Conservation (phyloP, 2,797 vertebrate genomes). For the Stomatorhinus walkeri region DNA sequence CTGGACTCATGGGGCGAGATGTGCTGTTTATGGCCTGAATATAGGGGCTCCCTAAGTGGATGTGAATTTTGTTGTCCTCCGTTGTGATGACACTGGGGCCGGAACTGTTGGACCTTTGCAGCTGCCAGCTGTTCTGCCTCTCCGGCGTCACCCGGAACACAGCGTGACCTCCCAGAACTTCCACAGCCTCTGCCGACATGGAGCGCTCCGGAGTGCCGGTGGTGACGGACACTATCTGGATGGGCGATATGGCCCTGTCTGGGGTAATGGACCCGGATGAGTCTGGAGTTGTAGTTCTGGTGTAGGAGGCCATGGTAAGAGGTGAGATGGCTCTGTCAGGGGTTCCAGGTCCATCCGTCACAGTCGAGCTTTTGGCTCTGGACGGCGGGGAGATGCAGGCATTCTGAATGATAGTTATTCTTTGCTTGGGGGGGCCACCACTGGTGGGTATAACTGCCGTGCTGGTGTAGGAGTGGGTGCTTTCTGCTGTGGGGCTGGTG, state of each 20-base stretch:
- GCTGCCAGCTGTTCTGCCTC: constrained; percentile 80
- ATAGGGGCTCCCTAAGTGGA: constrained; percentile 87
- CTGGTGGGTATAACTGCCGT: constrained; percentile 92
- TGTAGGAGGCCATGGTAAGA: constrained; percentile 71
- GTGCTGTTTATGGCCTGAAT: constrained; percentile 70
- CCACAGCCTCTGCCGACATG: constrained; percentile 67
- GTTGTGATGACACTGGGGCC: constrained; percentile 90
- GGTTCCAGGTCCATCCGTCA: constrained; percentile 61
- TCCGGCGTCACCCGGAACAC: constrained; percentile 86
- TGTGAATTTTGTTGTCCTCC: constrained; percentile 99
- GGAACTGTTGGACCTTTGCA: constrained; percentile 87
- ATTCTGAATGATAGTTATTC: constrained; percentile 92
- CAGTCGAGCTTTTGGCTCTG: constrained; percentile 66
- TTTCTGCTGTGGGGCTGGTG: constrained; percentile 80
- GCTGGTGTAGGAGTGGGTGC: constrained; percentile 80
- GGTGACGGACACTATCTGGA: constrained; percentile 76
- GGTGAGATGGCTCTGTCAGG: constrained; percentile 74
- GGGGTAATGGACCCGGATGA: constrained; percentile 78
- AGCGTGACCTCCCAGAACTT: constrained; percentile 72
- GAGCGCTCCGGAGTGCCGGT: constrained; percentile 73
- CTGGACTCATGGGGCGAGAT: constrained; percentile 62
- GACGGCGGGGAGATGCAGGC: constrained; percentile 68
- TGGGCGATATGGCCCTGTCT: constrained; percentile 84
- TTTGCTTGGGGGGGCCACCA: constrained; percentile 82
- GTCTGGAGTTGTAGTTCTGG: constrained; percentile 78